Conservation (phyloP, 2,797 vertebrate genomes). For the Brachyrhaphis roseni region DNA sequence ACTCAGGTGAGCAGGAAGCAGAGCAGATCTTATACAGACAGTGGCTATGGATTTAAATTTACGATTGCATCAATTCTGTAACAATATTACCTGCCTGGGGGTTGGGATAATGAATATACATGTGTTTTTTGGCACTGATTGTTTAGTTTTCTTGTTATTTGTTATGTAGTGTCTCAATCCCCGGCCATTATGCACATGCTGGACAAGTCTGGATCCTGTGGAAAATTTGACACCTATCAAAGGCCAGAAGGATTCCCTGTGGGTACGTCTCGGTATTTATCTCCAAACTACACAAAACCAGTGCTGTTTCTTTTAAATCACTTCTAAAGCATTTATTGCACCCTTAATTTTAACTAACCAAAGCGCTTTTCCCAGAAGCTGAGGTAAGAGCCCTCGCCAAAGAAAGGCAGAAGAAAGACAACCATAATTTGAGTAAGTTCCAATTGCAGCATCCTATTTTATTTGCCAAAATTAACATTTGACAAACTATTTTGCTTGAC, state of each 20-base stretch:
- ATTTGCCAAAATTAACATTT: not conserved
- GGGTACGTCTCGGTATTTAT: constrained; percentile 70
- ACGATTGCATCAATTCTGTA: not conserved
- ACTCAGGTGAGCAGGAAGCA: constrained; percentile 83
- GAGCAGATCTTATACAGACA: not conserved
- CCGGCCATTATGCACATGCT: constrained; percentile 85
- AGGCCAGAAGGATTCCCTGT: constrained; percentile 84
- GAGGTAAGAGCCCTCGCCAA: constrained; percentile 94
- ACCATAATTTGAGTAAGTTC: constrained; percentile 97
- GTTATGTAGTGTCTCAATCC: constrained; percentile 76
- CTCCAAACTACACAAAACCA: not conserved
- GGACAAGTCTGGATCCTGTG: constrained; percentile 85
- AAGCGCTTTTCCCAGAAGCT: constrained; percentile 77
- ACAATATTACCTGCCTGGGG: not conserved
- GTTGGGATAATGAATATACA: not conserved
- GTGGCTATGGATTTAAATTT: not conserved
- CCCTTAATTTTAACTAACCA: constrained; percentile 3
- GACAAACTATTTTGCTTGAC: not conserved
- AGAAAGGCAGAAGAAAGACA: constrained; percentile 98
- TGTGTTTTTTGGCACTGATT: constrained; percentile 13
- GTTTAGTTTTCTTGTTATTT: constrained; percentile 30
- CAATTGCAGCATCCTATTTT: not conserved
- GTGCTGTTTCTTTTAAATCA: not conserved
- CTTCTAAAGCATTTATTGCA: not conserved
- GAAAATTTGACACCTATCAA: constrained; percentile 83